phyloP scores from a whole-genome alignment of 2,113 vertebrate genomes.

The Erythrocercus mccallii region DNA sequence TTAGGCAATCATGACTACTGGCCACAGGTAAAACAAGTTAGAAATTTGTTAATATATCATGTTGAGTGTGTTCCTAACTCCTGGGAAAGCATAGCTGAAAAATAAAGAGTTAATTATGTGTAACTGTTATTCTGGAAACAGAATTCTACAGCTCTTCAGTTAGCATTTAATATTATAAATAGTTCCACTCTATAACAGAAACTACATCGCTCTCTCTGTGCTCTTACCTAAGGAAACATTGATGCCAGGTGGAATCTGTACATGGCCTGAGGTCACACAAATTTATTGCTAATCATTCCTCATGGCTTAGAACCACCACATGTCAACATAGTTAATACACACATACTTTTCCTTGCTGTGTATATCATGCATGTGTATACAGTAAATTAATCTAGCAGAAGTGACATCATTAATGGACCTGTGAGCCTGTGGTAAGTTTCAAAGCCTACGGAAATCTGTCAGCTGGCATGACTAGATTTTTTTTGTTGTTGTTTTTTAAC shows the following conservation, averaged over 20 bases:
- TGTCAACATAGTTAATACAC: background rate
- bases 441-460: background rate
- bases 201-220: background rate
- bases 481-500: background rate
- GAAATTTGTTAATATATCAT: background rate
- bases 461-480: background rate
- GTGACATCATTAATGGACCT: background rate
- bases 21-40: conserved; percentile 86
- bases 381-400: background rate
- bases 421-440: background rate
- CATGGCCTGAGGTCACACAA: background rate
- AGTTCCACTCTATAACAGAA: background rate
- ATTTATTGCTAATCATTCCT: background rate
- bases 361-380: background rate
- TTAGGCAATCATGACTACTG: conserved; percentile 97
- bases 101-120: background rate
- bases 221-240: background rate
- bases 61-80: background rate
- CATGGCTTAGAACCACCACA: background rate
- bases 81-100: background rate
- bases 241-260: background rate
- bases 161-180: background rate
- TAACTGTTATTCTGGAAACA: background rate
- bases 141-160: background rate
- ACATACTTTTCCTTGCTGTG: background rate